Conservation (phyloP, 2,113 vertebrate species). For the Raja brachyura region DNA sequence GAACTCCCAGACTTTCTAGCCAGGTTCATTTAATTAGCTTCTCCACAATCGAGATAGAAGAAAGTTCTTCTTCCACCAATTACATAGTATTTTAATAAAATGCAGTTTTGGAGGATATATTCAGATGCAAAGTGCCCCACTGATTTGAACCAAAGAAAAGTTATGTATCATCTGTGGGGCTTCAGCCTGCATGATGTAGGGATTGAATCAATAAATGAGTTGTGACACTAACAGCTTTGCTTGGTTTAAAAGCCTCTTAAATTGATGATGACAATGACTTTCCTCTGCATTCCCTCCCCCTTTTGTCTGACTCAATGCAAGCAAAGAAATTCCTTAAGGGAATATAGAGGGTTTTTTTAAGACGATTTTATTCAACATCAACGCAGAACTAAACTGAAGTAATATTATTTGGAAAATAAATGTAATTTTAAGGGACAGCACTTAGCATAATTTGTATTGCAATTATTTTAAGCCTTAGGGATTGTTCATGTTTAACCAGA, state of each 20-base stretch:
- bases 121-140: neutral
- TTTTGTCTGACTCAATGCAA: neutral
- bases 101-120: neutral
- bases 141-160: neutral
- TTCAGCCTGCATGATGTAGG: too few relatives aligned
- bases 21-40: neutral
- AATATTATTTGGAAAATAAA: slow-evolving; percentile 20
- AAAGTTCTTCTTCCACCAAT: neutral
- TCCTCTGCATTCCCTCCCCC: neutral
- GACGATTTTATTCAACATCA: neutral
- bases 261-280: slow-evolving; percentile 23
- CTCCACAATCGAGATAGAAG: neutral
- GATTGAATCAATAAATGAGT: slow-evolving; percentile 20
- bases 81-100: neutral
- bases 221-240: slow-evolving; percentile 19
- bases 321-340: slow-evolving; percentile 12
- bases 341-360: neutral
- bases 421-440: neutral
- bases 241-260: slow-evolving; percentile 20
- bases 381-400: neutral
- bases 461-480: neutral
- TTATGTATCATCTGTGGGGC: neutral
- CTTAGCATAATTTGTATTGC: neutral
- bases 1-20: neutral
- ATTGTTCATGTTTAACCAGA: slow-evolving; percentile 1